Evolutionary conservation across 2,113 vertebrate genomes (phyloP), one percentile per base, ranked within the genome.

Genomic region (Opisthocomus hoazin): DNA sequence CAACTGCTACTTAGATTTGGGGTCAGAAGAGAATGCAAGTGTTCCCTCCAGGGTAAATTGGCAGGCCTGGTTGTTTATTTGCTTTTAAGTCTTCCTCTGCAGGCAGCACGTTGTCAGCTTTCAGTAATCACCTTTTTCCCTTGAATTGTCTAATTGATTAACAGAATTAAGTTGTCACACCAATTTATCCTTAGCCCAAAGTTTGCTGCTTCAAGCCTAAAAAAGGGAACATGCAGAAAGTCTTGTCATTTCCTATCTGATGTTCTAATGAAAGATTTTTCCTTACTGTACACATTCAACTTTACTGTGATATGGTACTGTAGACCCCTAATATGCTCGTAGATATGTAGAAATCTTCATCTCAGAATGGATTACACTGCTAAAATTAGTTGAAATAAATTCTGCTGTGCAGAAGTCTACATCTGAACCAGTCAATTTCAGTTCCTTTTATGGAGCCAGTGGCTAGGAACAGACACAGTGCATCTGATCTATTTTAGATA

Each of bases 151-250:
- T 94, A 96, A 95, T 83, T 96, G 91, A 96, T 95, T 91, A 95
- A 93, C 80, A 94, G 91, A 89, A 95, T 94, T 95, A 93, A 84
- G 56, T 84, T 95, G 91, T 94, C 94, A 92, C 73, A 87, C 51
- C 69, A 43, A 84, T 94, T 95, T 87, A 60, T 75, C 39, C 53
- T 84, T 60, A 93, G 64, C 74, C 64, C 0, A 0, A 77, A 93
- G 43, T 93, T 89, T 89, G 27, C 27, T 71, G 60, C 56, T 89
- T 86, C 57, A 41, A 91, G 56, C 12, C 53, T 71, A 29, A 76
- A 78, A 78, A 71, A 26, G 7, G 22, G 30, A 92, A 56, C 10
- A 11, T 19, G 54, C 53, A 50, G 34, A 71, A 93, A 84, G 22
- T 30, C 41, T 46, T 80, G n/a, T 43, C 23, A 87, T 92, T 82